phyloP scores from a whole-genome alignment of 1,140 invertebrate genomes.

The Drosophila nebulosa region DNA sequence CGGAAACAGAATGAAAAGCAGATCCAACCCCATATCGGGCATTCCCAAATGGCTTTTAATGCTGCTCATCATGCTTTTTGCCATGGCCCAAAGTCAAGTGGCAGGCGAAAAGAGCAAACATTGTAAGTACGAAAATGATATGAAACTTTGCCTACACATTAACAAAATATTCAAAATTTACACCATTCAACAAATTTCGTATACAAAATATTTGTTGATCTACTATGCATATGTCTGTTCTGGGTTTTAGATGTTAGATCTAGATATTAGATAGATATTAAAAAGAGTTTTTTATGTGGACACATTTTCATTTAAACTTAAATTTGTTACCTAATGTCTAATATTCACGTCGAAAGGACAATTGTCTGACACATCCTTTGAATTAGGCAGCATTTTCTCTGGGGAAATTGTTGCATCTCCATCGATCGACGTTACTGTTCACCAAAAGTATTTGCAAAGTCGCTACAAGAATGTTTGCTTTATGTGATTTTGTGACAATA shows the following conservation, averaged over 20 bases:
- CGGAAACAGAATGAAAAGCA: neutral
- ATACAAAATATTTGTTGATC: too few relatives aligned
- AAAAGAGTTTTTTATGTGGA: too few relatives aligned
- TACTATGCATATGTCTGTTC: too few relatives aligned
- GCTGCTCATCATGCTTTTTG: conserved; percentile 66
- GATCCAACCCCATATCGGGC: conserved; percentile 25
- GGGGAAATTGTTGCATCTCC: neutral
- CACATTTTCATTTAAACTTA: too few relatives aligned
- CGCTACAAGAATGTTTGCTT: conserved; percentile 46
- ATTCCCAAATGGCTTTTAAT: conserved; percentile 76
- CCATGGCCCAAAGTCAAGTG: conserved; percentile 69
- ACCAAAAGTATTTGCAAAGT: conserved; percentile 47
- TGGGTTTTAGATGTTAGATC: too few relatives aligned
- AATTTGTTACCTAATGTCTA: neutral
- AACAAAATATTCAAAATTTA: neutral
- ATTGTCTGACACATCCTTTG: neutral
- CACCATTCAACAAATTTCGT: neutral
- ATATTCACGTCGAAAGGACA: neutral
- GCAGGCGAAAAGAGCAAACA: conserved; percentile 79
- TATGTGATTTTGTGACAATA: conserved; percentile 47
- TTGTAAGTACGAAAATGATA: conserved; percentile 62
- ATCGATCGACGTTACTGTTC: conserved; percentile 13
- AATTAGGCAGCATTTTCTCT: neutral
- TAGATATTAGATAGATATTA: too few relatives aligned
- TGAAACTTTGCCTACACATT: neutral